Conservation (phyloP, 2,888 invertebrate species). For the Andrena hattorfiana region DNA sequence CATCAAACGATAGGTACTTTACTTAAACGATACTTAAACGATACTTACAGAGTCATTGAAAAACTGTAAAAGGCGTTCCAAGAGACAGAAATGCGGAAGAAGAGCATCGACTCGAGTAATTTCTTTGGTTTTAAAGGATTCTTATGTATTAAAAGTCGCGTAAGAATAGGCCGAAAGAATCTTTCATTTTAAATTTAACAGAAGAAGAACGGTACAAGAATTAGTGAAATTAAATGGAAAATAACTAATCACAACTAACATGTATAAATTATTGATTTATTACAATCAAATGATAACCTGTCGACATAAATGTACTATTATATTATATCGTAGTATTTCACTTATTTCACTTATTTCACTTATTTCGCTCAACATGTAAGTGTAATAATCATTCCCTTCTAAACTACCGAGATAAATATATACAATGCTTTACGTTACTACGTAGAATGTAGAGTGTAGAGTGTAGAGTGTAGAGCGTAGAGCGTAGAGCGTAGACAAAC, state of each 20-base stretch:
- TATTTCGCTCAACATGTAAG: slow-evolving; percentile 69
- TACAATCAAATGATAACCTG: slow-evolving; percentile 57
- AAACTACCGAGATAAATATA: slow-evolving; percentile 75
- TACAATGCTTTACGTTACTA: slow-evolving; percentile 64
- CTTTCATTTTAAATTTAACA: not conserved
- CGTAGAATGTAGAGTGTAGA: no score
- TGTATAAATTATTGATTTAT: slow-evolving; percentile 63
- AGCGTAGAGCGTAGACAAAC: slow-evolving; percentile 37
- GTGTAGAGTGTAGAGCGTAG: no score
- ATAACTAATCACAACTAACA: slow-evolving; percentile 7
- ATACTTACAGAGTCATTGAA: no score
- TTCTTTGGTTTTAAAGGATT: no score
- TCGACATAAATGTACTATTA: slow-evolving; percentile 56
- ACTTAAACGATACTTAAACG: no score
- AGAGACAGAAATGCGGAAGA: no score
- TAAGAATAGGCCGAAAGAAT: no score
- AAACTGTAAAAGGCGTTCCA: no score
- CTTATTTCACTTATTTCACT: slow-evolving; percentile 70
- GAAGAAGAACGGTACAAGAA: not conserved
- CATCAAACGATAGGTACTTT: no score
- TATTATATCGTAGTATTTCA: slow-evolving; percentile 71
- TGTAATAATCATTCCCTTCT: slow-evolving; percentile 72
- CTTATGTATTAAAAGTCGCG: no score
- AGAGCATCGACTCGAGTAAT: no score
- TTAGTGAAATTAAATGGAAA: not conserved